Evolutionary conservation across 1,140 invertebrate genomes (phyloP), one percentile per base, ranked within the genome.

Genomic region (Camponotus pennsylvanicus): DNA sequence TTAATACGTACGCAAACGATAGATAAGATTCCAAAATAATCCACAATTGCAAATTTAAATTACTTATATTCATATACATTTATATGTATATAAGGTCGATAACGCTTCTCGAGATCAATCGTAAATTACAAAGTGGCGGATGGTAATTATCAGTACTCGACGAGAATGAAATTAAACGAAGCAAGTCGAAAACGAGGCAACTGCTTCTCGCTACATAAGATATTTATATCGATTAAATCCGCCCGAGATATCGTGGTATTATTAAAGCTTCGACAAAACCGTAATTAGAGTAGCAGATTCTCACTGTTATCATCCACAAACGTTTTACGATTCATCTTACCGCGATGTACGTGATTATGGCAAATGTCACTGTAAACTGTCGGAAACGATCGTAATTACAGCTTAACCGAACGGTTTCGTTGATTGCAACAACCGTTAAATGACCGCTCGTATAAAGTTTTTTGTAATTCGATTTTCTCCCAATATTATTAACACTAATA

Each of bases 361-460:
- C 21, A 63, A 55, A 75, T 85, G 83, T 78, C 83, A 85, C 73
- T 49, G 55, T 85, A 85, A 85, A 85, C 61, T n/a, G 57, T 57
- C 73, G 73, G 63, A 42, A 78, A 77, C 49, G 15, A 37, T 76
- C 61, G 73, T 55, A 85, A 85, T 85, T 78, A 85, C 42, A 64
- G 61, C n/a, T 64, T 67, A 85, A 85, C 73, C 63, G 83, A 76
- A 32, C 83, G 61, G 61, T 67, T 64, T 76, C 45, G 80, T 57
- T 76, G 32, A 84, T 84, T 84, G 49, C 57, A 84, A 84, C 57
- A 73, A 76, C 57, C 70, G 70, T 84, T 76, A 76, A 84, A 84
- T 76, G 57, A 76, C 70, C 70, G 70, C 70, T 64, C 69, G 3
- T 49, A 55, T 45, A 67, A 52, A 79, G n/a, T 13, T n/a, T 3